A percentile compares a stretch with the other conserved stretches of the same genome.
phyloP scores from a whole-genome alignment of 2,797 vertebrate genomes.

The Enteromius afrohamiltoni region DNA sequence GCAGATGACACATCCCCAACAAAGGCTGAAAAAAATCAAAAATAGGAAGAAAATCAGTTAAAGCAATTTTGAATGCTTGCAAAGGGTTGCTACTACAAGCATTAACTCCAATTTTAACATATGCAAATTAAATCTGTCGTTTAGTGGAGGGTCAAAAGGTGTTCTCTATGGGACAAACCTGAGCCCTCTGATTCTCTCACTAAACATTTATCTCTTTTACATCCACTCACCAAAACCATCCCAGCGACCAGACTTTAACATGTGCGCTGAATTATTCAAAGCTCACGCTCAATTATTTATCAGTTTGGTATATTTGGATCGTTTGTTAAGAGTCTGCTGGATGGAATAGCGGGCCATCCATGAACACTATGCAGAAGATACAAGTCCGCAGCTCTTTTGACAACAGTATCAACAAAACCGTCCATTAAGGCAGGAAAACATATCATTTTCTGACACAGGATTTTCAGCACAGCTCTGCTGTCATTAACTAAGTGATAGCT shows the following conservation, averaged over 20 bases:
- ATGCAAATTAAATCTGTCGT: constrained; percentile 43
- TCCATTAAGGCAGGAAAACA: background rate
- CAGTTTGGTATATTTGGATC: constrained; percentile 66
- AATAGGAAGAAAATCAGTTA: background rate
- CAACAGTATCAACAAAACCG: background rate
- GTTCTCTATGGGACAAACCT: constrained; percentile 42
- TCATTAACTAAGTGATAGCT: background rate
- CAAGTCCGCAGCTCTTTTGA: background rate
- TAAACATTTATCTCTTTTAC: constrained; percentile 64
- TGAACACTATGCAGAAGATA: constrained; percentile 30
- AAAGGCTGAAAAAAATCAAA: background rate
- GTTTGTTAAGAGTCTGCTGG: constrained; percentile 58
- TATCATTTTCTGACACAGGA: background rate
- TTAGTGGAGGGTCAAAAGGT: background rate
- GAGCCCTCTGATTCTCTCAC: constrained; percentile 44
- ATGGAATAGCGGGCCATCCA: constrained; percentile 26
- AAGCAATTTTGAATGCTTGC: background rate
- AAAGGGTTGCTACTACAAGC: background rate
- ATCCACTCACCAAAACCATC: constrained; percentile 61
- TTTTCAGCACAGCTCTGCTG: no score
- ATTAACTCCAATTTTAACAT: constrained; percentile 39
- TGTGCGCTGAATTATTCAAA: constrained; percentile 66
- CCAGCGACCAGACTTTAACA: constrained; percentile 66
- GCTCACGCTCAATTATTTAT: constrained; percentile 66
- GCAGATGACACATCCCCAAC: background rate